Base-by-base conservation (phyloP, 1,140 invertebrate genomes). In the Sinella curviseta region DNA sequence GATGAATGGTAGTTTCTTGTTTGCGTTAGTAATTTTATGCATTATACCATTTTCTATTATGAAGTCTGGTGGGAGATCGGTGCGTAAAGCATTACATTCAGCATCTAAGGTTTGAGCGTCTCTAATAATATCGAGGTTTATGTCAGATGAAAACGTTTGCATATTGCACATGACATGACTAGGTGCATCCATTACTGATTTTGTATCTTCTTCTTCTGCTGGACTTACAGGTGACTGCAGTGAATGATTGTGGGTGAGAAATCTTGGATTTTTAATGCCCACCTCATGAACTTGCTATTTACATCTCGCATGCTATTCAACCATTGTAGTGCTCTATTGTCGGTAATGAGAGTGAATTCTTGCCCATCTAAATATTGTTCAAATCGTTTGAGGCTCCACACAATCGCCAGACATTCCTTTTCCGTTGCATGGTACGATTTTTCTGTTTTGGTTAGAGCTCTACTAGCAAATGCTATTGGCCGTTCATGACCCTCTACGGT, bases 1-100 rank as follows among this genome's bases (percentile, higher is more conserved):
- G 3, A 79, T 79, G 36, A 79, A 79, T 8, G 78, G 78, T 36
- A 74, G 28, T 2, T 65, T 31, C 16, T 20, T 30, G n/a, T 26
- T 70, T 17, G 31, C 28, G 1, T 60, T 55, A 36, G 35, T 54
- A 1, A 33, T 31, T 26, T 35, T 16, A 24, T 76, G 65, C 24
- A 74, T 8, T 2, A 74, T 74, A 8, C 70, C 70, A 24, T 74
- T 30, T 35, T 65, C 31, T 1, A n/a, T 26, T 30, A 77, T 17
- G 4, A 48, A 48, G 17, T 48, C 39, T 48, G 39, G 17, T 48
- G 39, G 39, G 4, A 48, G 17, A 48, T 48, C 39, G 17, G 39
- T 48, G 17, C 4, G 39, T 17, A 48, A 48, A 48, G 39, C 39
- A 4, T 48, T 4, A 48, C 4, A 4, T 48, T 48, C 39, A 48